Base-by-base conservation (phyloP, 1,140 invertebrate species). In the Brevipalpus yothersi region DNA sequence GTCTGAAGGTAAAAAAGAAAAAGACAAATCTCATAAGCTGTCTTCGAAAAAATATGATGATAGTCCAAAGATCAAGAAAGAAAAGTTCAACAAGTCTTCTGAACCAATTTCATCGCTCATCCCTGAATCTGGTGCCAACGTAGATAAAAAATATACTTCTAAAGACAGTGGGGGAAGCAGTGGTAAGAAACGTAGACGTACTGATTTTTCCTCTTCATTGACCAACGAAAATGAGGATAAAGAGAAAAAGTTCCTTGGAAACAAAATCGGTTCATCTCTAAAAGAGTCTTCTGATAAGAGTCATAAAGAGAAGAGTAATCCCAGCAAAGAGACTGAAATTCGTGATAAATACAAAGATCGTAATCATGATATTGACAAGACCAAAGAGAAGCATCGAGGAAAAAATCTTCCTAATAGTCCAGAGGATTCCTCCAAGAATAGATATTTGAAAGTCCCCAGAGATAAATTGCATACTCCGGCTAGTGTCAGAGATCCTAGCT, bases 291-390 rank as follows among this genome's bases (percentile, higher is more conserved):
- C 58, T 56, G 59, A 58, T 59, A 19, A 59, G 43, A 57, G 41
- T 21, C 41, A 62, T 58, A 60, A 56, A 63, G 19, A 58, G 21
- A 54, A 47, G 12, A 59, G 53, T 17, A 62, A 41, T 17, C 21
- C 39, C 21, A 55, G 53, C 23, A 55, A 55, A 41, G 53, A 55
- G 8, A 61, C 60, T 78, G 72, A 75, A 77, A 66, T 51, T 51
- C 58, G 51, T 21, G 49, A 61, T 19, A 17, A 19, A 41, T 13
- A 41, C 41, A 40, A 56, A 43, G 39, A 43, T 17, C 17, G 49
- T 39, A 49, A 43, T 17, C 49, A 51, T 19, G 49, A 51, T 19
- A 51, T 19, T 19, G 49, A 51, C 2, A 13, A 17, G 21, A 19
- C n/a, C n/a, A 51, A 51, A 17, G 13, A n/a, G 21, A 51, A 51